Evolutionary conservation across 2,113 vertebrate genomes (phyloP), one percentile per base, ranked within the genome.

Genomic region (Ageneiosus marmoratus): DNA sequence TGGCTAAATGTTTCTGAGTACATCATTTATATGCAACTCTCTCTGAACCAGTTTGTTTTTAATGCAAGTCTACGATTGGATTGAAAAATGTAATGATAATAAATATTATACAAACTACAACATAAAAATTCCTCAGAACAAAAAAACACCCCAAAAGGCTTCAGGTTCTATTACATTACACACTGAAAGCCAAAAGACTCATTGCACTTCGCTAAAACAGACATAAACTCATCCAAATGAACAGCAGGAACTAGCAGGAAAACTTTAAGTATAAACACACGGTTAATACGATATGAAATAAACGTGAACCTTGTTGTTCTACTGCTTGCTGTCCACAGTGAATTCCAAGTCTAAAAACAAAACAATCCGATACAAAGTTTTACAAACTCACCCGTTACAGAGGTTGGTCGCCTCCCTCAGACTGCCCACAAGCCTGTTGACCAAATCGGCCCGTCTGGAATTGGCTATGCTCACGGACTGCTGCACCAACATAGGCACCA

Each of bases 321-420:
- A 18, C 20, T 41, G 16, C 12, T 50, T 50, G 10, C 1, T n/a
- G 37, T 70, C 0, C 5, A 44, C 20, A n/a, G 22, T 13, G 13
- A 44, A n/a, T 44, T 44, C 24, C 20, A 41, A 24, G 18, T 9
- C 15, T 22, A 2, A 67, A 67, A 10, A 37, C 32, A 50, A 74
- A 48, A 72, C 16, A 41, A n/a, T 70, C 5, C 44, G 29, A 50
- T 55, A 58, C 2, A 12, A 77, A n/a, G 10, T 56, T 1, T 82
- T 16, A 85, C 24, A 78, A 13, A 79, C 76, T 88, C 93, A 99
- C 97, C 98, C 98, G 83, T 99, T 99, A 89, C 96, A 96, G 87
- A 99, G 92, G 87, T 96, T 99, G 53, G 96, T 99, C 50, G 97
- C 95, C 92, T 99, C 98, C 91, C 97, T 96, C 97, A 99, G 96